A percentile compares a stretch with the other conserved stretches of the same genome.
These are phyloP conservation scores for Odontocolon sp. DNA, from an alignment of 2,888 invertebrate genomes.

Conservation along the genomic window DNA sequence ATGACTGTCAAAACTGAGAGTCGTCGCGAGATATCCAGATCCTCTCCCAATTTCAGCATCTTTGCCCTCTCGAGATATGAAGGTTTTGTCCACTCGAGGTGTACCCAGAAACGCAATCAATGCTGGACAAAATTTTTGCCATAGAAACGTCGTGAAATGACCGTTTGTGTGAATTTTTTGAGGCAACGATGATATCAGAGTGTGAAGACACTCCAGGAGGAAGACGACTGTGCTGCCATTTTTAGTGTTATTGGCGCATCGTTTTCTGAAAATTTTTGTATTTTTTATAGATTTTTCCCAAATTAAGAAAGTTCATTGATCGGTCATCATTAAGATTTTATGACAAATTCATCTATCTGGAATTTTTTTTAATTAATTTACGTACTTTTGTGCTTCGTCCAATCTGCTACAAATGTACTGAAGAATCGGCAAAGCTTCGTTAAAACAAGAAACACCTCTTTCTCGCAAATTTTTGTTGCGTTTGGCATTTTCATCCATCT, in stretches of 20 bases:
- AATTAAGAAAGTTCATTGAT: no score
- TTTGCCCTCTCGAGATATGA: slow-evolving; percentile 85
- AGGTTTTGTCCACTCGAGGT: slow-evolving; percentile 91
- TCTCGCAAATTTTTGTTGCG: slow-evolving; percentile 80
- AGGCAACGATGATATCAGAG: slow-evolving; percentile 91
- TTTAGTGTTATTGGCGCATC: slow-evolving; percentile 73
- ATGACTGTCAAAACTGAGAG: slow-evolving; percentile 90
- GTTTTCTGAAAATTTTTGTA: slow-evolving; percentile 80
- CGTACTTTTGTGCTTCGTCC: slow-evolving; percentile 90
- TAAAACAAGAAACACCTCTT: slow-evolving; percentile 91
- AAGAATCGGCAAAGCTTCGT: slow-evolving; percentile 94
- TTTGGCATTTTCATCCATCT: slow-evolving; percentile 82
- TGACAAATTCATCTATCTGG: no score
- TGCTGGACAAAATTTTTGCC: slow-evolving; percentile 96
- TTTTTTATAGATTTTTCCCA: no score
- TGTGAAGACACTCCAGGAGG: slow-evolving; percentile 92
- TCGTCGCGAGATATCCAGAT: slow-evolving; percentile 87
- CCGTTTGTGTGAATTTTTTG: slow-evolving; percentile 91
- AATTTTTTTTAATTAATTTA: slow-evolving; percentile 67
- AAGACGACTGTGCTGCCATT: slow-evolving; percentile 88
- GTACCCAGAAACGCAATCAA: slow-evolving; percentile 94
- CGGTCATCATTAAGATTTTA: no score
- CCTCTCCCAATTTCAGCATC: slow-evolving; percentile 84
- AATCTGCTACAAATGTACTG: slow-evolving; percentile 93
- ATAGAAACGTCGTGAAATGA: slow-evolving; percentile 93